Base-by-base conservation (phyloP, 2,797 vertebrate species). In the Amblyopsis hoosieri region DNA sequence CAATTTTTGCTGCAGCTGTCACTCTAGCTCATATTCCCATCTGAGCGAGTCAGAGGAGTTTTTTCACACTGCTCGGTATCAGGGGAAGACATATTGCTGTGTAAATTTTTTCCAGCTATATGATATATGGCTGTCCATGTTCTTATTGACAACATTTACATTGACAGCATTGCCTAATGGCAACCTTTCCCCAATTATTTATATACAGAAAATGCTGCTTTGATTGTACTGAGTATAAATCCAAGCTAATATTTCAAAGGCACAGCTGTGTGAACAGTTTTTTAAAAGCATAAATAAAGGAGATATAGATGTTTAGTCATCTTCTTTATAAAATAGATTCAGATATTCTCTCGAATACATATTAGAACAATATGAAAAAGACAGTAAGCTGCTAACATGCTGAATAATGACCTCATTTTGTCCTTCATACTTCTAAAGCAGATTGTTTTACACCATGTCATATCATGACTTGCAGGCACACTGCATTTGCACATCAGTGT, bases 241-340 rank as follows among this genome's bases (percentile, higher is more conserved):
- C 7, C 23, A 23, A 13, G 14, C 23, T 13, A 17, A 17, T 48
- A 46, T 66, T 47, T 59, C 15, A 55, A 59, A 52, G 48, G 66
- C 49, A 31, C 12, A 9, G 15, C 29, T 23, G n/a, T 57, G 54
- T 55, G 14, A 65, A 72, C 17, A 17, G 9, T 60, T 45, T 37
- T 46, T 59, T 12, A 63, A 14, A 54, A 31, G 49, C 50, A 42
- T 13, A 7, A 49, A 51, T 60, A 9, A 19, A 12, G 13, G 15
- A 9, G 37, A 55, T 55, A 48, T 62, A 9, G 29, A 74, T 57
- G 14, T 56, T 58, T 13, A 71, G 60, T 64, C n/a, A 50, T 61
- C 58, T n/a, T 42, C 57, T 64, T 81, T 72, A 19, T 71, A 52
- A 61, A 60, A 66, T 62, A 56, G 52, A 68, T 56, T 59, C 10